Evolutionary conservation across 1,140 invertebrate species (phyloP), one percentile per base, ranked within the genome.

Genomic region (Dinoponera quadriceps): DNA sequence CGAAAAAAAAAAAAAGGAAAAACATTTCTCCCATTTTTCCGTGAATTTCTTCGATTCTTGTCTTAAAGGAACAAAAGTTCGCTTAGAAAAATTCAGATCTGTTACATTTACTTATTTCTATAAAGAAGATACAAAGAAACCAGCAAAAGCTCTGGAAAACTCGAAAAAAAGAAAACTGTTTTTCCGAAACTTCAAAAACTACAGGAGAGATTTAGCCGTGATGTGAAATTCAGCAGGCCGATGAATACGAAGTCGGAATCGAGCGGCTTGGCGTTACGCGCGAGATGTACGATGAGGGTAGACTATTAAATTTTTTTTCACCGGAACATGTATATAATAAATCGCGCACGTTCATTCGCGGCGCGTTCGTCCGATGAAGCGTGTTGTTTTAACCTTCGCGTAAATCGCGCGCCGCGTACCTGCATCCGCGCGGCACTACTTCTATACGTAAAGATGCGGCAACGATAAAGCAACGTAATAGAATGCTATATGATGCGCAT

Each of bases 401-500:
- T 73, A 59, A 59, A 59, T 71, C 38, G 3, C 38, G 38, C 38
- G 38, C 33, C n/a, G 29, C 5, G 20, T 16, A 2, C 27, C 14
- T n/a, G 51, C 27, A 16, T 22, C 13, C 33, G 9, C 7, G 11
- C 7, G 18, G 11, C 14, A 16, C 18, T 13, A 44, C 25, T 29
- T 16, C 22, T 48, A 27, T 27, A 48, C 38, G 7, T 33, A 7
- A 44, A 44, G 22, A 16, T 16, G 55, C 38, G 29, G 27, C 49
- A 49, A 74, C 25, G 18, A 62, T 7, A 27, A 18, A 74, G 25
- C 33, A 48, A 62, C 38, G 18, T 62, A 74, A 62, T 14, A 25
- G 57, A 44, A 78, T 69, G 18, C 55, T 68, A 78, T 5, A 5
- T 11, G 74, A 78, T 20, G 74, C 20, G 65, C 55, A 49, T 55